These are phyloP conservation scores for Sclerurus mexicanus DNA, from an alignment of 2,113 vertebrate species.

Conservation along the genomic window DNA sequence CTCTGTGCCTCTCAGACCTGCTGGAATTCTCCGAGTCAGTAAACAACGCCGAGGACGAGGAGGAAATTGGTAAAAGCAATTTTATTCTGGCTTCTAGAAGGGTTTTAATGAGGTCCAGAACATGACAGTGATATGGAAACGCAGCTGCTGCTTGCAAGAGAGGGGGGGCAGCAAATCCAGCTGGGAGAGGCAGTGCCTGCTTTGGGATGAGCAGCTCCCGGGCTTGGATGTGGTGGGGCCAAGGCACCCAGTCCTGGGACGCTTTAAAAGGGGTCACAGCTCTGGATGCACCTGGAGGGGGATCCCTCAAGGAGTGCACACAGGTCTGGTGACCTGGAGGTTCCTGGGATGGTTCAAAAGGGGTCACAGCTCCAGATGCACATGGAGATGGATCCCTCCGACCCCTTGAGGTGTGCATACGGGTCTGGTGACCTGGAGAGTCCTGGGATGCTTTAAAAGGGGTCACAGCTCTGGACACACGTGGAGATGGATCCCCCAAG, in stretches of 20 bases:
- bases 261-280: rapidly evolving
- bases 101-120: neutral
- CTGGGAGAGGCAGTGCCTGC: neutral
- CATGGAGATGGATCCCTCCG: neutral
- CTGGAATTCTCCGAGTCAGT: slow-evolving; percentile 20
- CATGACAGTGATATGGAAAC: rapidly evolving
- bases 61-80: slow-evolving; percentile 35
- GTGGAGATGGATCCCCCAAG: neutral
- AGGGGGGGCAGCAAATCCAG: neutral
- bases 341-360: neutral
- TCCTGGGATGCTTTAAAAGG: neutral
- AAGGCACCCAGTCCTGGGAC: neutral
- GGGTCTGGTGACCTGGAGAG: neutral
- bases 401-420: rapidly evolving
- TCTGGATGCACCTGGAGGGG: rapidly evolving
- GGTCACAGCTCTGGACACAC: neutral
- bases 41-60: neutral
- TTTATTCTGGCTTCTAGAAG: neutral
- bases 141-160: neutral
- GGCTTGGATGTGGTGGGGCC: rapidly evolving
- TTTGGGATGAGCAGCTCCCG: neutral
- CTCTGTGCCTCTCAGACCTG: neutral
- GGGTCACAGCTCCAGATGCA: neutral
- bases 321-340: neutral
- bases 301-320: rapidly evolving